phyloP scores from a whole-genome alignment of 2,113 vertebrate genomes.

The Leptobrachium ailaonicum region DNA sequence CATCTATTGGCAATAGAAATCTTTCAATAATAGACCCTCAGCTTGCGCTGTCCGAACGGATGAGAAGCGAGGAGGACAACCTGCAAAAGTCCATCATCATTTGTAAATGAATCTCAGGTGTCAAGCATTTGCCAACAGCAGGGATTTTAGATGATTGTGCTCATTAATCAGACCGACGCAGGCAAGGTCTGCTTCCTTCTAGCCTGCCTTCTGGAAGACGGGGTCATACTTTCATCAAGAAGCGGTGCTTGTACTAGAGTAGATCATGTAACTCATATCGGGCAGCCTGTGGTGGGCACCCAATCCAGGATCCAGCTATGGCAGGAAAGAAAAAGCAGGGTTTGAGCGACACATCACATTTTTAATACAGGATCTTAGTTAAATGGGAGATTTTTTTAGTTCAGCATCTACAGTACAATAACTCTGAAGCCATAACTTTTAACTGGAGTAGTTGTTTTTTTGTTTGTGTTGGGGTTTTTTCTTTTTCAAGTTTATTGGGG shows the following conservation, averaged over 20 bases:
- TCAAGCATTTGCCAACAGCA: constrained; percentile 51
- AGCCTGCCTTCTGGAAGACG: constrained; percentile 20
- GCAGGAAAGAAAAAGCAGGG: constrained; percentile 42
- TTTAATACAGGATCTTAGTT: constrained; percentile 48
- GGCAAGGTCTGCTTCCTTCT: constrained; percentile 13
- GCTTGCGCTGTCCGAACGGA: constrained; percentile 45
- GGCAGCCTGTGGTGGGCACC: constrained; percentile 6
- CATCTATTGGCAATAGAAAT: constrained; percentile 47
- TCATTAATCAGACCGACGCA: constrained; percentile 30
- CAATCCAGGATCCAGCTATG: constrained; percentile 5
- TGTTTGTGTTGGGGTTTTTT: constrained; percentile 40
- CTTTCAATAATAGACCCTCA: constrained; percentile 44
- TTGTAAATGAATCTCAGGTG: constrained; percentile 49
- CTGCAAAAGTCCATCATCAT: constrained; percentile 47
- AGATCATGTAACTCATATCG: constrained; percentile 5
- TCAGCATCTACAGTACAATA: constrained; percentile 57
- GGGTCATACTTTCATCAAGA: not conserved
- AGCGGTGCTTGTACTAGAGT: not conserved
- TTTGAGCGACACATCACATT: constrained; percentile 53
- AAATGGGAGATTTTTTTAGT: constrained; percentile 47
- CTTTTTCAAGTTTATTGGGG: constrained; percentile 40
- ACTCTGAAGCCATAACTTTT: constrained; percentile 78
- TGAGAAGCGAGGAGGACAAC: constrained; percentile 44
- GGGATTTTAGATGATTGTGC: constrained; percentile 48
- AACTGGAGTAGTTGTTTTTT: constrained; percentile 70